phyloP scores from a whole-genome alignment of 2,113 vertebrate species.

The Rhabdomys dilectus region DNA sequence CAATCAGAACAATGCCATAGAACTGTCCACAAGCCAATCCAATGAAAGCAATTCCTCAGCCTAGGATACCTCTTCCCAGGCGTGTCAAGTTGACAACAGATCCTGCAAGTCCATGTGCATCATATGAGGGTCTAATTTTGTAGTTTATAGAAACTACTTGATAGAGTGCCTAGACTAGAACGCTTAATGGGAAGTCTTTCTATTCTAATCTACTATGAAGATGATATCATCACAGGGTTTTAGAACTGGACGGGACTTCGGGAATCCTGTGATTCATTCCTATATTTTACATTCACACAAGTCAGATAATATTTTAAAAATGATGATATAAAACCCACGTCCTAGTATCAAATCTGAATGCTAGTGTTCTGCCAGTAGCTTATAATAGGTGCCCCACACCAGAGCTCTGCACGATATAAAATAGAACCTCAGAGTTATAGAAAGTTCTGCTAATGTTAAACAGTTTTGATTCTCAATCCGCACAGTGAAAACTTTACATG shows the following conservation, averaged over 20 bases:
- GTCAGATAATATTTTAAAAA: background rate
- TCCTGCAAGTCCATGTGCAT: background rate
- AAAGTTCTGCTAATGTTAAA: background rate
- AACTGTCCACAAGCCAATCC: background rate
- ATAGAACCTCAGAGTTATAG: background rate
- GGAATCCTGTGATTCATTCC: background rate
- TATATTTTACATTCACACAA: background rate
- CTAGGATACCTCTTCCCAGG: background rate
- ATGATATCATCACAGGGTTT: background rate
- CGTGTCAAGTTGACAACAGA: background rate
- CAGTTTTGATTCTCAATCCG: background rate
- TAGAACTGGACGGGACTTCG: background rate
- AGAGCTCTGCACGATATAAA: background rate
- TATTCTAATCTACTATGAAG: background rate
- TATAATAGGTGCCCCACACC: background rate
- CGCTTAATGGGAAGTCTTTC: background rate
- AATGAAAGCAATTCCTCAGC: background rate
- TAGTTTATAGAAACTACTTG: background rate
- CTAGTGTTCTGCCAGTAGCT: background rate
- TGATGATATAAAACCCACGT: background rate
- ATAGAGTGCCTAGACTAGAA: background rate
- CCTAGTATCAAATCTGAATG: background rate
- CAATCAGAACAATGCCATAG: background rate
- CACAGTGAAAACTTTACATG: background rate
- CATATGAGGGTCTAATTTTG: background rate